Evolutionary conservation across 2,113 vertebrate genomes (phyloP).

Genomic region (Scomber colias): DNA sequence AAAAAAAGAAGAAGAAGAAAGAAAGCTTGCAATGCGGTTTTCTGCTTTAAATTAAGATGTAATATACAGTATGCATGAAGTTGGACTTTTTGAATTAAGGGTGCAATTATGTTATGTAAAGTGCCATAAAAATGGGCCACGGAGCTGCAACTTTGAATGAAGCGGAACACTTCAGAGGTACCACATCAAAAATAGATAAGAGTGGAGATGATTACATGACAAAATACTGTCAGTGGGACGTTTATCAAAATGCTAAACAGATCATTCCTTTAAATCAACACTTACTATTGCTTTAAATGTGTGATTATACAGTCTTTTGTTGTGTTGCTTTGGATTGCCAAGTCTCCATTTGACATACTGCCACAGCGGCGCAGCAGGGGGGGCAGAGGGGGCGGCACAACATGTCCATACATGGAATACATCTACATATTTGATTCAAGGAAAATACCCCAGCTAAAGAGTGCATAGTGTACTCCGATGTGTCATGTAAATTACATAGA

Average conservation of each 20-base stretch:
- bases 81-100: constrained; percentile 46
- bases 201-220: not conserved
- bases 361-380: not conserved
- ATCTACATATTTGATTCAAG: constrained; percentile 11
- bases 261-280: too few species aligned
- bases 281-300: not conserved
- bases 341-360: not conserved
- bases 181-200: not conserved
- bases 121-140: constrained; percentile 23
- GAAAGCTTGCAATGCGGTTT: constrained; percentile 44
- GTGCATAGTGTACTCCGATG: not conserved
- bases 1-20: not conserved
- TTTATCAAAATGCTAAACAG: too few species aligned
- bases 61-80: constrained; percentile 47
- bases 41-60: constrained; percentile 45
- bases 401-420: not conserved
- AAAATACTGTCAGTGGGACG: too few species aligned
- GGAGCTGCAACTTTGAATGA: not conserved
- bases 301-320: not conserved
- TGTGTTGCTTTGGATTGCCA: not conserved
- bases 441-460: not conserved
- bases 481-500: too few species aligned
- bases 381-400: not conserved
- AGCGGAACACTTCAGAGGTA: constrained; percentile 10
- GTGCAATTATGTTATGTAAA: constrained; percentile 56